Percentiles rank a stretch among this genome's conserved stretches.
These are phyloP conservation scores for Notechis scutatus DNA, from an alignment of 2,113 vertebrate genomes.

Conservation along the genomic window DNA sequence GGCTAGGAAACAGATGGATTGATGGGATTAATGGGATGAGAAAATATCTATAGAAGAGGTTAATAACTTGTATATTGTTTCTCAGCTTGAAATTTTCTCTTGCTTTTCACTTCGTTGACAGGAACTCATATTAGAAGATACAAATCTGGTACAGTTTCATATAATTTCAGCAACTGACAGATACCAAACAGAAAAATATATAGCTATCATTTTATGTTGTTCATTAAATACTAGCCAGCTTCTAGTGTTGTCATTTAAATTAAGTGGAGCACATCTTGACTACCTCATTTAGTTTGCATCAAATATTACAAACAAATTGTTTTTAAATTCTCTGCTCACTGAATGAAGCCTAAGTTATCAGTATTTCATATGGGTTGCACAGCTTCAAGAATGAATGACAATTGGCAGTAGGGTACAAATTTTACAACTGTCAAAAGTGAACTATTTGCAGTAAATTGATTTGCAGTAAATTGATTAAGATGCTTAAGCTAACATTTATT, in stretches of 20 bases:
- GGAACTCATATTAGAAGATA: not conserved
- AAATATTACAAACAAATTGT: not conserved
- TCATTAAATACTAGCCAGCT: not conserved
- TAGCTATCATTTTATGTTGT: not conserved
- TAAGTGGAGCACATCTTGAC: not conserved
- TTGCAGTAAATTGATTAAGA: constrained; percentile 21
- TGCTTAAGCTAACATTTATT: constrained; percentile 13
- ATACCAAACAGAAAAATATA: not conserved
- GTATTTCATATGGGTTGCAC: not conserved
- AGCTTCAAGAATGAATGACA: constrained; percentile 7
- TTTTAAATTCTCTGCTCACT: not conserved
- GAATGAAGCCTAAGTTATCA: not conserved
- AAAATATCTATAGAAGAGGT: not conserved
- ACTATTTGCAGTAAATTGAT: constrained; percentile 8
- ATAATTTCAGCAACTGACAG: not conserved
- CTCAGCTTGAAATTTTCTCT: not conserved
- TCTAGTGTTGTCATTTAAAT: not conserved
- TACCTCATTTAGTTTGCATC: not conserved
- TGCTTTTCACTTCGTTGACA: not conserved
- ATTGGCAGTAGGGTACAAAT: not conserved
- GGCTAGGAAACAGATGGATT: not conserved
- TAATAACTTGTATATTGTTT: not conserved
- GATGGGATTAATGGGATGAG: not conserved
- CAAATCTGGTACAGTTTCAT: not conserved
- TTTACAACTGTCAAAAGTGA: constrained; percentile 6